A percentile compares a stretch with the other conserved stretches of the same genome.
Conservation (phyloP, 2,888 invertebrate genomes). For the Ichneumon xanthorius region DNA sequence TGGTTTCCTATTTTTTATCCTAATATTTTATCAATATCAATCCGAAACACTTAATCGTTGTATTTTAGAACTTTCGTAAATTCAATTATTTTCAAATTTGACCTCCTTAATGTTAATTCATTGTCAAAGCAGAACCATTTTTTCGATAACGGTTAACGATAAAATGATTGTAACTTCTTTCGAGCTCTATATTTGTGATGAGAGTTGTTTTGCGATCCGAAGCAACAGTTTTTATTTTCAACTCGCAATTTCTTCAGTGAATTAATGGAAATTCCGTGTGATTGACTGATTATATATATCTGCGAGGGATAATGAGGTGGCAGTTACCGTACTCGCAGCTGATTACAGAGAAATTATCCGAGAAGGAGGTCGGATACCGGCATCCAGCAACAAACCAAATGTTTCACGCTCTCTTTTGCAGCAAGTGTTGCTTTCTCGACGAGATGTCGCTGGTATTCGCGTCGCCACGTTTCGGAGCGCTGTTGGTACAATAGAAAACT, state of each 20-base stretch:
- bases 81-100: not conserved
- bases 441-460: not conserved
- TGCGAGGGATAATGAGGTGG: not conserved
- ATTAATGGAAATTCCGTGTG: not conserved
- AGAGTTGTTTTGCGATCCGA: not conserved
- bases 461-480: no score
- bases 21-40: not conserved
- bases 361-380: conserved; percentile 10
- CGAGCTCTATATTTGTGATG: not conserved
- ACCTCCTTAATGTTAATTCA: not conserved
- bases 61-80: not conserved
- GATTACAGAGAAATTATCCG: not conserved
- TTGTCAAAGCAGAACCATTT: not conserved
- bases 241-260: not conserved
- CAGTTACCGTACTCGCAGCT: not conserved
- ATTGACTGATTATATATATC: not conserved
- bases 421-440: not conserved
- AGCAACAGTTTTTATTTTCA: not conserved
- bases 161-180: not conserved
- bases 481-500: no score
- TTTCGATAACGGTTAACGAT: not conserved
- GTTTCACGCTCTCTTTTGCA: not conserved
- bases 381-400: not conserved
- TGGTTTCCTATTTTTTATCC: not conserved
- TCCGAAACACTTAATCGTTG: not conserved